Conservation (phyloP, 2,113 vertebrate genomes). For the Xenopus laevis region DNA sequence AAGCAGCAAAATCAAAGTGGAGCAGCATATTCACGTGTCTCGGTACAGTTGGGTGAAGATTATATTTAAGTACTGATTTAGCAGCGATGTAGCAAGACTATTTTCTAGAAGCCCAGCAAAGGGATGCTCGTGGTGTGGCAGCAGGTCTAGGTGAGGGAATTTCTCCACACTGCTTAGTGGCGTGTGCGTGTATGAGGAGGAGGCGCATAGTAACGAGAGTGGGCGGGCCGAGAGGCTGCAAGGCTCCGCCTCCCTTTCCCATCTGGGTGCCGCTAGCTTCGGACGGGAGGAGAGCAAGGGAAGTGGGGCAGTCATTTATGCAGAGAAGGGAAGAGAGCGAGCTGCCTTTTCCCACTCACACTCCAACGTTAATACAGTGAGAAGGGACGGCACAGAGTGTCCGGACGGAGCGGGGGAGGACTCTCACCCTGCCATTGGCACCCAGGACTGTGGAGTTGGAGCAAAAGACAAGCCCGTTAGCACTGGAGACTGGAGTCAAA, state of each 20-base stretch:
- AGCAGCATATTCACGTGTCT: too few relatives aligned
- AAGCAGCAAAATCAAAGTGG: too few relatives aligned
- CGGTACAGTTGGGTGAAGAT: too few relatives aligned
- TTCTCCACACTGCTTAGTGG: neutral
- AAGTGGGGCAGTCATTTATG: constrained; percentile 54
- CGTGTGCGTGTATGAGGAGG: constrained; percentile 4
- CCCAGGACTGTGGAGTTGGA: constrained; percentile 8
- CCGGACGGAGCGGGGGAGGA: constrained; percentile 47
- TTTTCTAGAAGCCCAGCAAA: too few relatives aligned
- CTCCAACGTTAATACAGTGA: constrained; percentile 40
- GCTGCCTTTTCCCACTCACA: constrained; percentile 54
- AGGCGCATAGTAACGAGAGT: constrained; percentile 2
- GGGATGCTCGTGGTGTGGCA: too few relatives aligned
- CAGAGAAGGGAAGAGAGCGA: constrained; percentile 45
- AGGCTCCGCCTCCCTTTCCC: constrained; percentile 41
- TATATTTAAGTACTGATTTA: too few relatives aligned
- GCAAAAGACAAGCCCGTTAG: neutral
- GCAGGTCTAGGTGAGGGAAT: constrained; percentile 16
- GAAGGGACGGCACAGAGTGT: constrained; percentile 1
- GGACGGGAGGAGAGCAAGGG: constrained; percentile 40
- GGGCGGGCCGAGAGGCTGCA: constrained; percentile 40
- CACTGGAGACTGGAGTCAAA: constrained; percentile 21
- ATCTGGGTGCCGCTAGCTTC: constrained; percentile 42
- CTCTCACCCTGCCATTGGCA: neutral
- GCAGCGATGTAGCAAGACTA: too few relatives aligned